Percentiles rank a stretch among this genome's conserved stretches.
These are phyloP conservation scores for Beris chalybata DNA, from an alignment of 2,888 invertebrate species.

Conservation along the genomic window DNA sequence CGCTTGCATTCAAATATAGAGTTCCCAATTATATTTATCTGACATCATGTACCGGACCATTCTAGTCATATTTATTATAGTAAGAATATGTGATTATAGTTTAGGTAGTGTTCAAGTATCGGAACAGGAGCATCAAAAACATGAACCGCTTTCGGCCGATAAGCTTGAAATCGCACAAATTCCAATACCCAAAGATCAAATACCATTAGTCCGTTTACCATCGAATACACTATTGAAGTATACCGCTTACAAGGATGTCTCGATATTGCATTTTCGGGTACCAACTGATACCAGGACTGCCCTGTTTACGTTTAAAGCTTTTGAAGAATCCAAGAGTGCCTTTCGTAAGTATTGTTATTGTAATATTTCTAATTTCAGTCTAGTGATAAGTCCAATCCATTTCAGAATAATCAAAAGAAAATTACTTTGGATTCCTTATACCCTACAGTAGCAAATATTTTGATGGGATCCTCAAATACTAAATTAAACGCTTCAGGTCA, in stretches of 20 bases:
- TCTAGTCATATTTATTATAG: slow-evolving; percentile 36
- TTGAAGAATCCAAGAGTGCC: slow-evolving; percentile 55
- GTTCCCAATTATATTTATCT: too few relatives aligned
- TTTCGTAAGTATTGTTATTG: slow-evolving; percentile 51
- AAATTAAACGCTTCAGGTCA: too few relatives aligned
- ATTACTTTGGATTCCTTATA: too few relatives aligned
- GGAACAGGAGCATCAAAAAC: slow-evolving; percentile 40
- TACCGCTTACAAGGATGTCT: slow-evolving; percentile 62
- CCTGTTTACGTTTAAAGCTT: slow-evolving; percentile 54
- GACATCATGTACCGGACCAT: slow-evolving; percentile 1
- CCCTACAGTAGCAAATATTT: too few relatives aligned
- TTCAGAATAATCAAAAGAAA: not conserved
- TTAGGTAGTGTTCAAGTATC: slow-evolving; percentile 36
- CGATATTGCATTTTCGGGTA: slow-evolving; percentile 62
- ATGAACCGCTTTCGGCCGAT: slow-evolving; percentile 26
- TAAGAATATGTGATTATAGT: slow-evolving; percentile 29
- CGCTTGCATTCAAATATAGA: too few relatives aligned
- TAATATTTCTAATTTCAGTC: too few relatives aligned
- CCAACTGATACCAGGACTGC: slow-evolving; percentile 59
- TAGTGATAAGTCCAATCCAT: not conserved
- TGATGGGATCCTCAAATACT: too few relatives aligned
- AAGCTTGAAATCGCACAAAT: slow-evolving; percentile 45
- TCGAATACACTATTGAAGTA: slow-evolving; percentile 59
- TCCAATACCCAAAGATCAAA: slow-evolving; percentile 47
- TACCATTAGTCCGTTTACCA: slow-evolving; percentile 54